Evolutionary conservation across 2,888 invertebrate species (phyloP).

Genomic region (Caenorhabditis parvicauda): DNA sequence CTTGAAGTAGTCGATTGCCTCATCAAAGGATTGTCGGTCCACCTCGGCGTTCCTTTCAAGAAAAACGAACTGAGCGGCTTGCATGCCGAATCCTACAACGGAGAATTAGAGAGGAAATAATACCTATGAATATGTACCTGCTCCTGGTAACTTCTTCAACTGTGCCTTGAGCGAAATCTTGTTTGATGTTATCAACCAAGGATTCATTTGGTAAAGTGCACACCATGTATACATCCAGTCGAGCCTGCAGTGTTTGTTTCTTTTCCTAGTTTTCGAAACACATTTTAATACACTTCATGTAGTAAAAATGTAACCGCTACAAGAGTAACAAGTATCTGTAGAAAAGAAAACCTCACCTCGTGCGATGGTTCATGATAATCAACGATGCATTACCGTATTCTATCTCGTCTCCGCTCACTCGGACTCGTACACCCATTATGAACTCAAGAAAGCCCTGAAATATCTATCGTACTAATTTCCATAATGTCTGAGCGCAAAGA

Average conservation of each 20-base stretch:
- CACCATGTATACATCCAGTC: conserved; percentile 91
- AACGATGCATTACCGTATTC: conserved; percentile 73
- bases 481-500: too few species aligned
- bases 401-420: conserved; percentile 57
- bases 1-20: conserved; percentile 76
- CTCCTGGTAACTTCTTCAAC: conserved; percentile 78
- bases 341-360: conserved; percentile 18
- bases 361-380: conserved; percentile 77
- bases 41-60: conserved; percentile 79
- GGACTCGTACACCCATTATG: conserved; percentile 52
- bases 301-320: not conserved
- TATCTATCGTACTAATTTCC: not conserved
- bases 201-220: conserved; percentile 74
- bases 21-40: conserved; percentile 73
- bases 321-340: not conserved
- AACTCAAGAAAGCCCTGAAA: conserved; percentile 58
- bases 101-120: not conserved
- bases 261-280: not conserved
- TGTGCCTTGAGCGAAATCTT: conserved; percentile 83
- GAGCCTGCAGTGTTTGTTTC: conserved; percentile 64
- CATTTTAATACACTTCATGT: not conserved
- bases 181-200: conserved; percentile 66
- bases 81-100: conserved; percentile 73
- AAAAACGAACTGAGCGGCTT: conserved; percentile 80
- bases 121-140: conserved; percentile 67